Evolutionary conservation across 2,888 invertebrate species (phyloP).

Genomic region (Ornithoptera priamus): DNA sequence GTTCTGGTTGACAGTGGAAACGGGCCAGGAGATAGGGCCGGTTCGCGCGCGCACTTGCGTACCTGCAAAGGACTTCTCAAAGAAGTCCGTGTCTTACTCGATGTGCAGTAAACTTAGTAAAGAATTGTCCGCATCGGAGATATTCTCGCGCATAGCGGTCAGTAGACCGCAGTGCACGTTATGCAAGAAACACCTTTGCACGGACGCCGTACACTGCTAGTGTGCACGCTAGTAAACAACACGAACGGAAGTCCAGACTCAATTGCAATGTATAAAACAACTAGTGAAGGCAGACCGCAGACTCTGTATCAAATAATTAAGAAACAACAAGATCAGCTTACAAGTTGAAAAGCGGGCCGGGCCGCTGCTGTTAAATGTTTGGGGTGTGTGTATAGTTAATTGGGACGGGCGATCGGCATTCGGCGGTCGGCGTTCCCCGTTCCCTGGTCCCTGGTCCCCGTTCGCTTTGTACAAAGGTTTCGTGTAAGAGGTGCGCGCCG

Average conservation of each 20-base stretch:
- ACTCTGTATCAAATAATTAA: constrained; percentile 21
- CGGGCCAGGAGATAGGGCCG: constrained; percentile 71
- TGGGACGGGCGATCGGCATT: constrained; percentile 1
- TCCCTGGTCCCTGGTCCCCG: too few species aligned
- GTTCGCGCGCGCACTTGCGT: constrained; percentile 74
- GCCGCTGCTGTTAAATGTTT: constrained; percentile 11
- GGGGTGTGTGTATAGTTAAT: constrained; percentile 2
- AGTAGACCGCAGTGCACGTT: constrained; percentile 67
- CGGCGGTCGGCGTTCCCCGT: too few species aligned
- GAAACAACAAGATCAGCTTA: constrained; percentile 22
- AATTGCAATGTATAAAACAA: constrained; percentile 9
- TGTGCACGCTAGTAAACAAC: not conserved
- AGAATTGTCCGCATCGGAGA: constrained; percentile 70
- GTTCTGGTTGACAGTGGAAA: constrained; percentile 54
- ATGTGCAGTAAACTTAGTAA: constrained; percentile 73
- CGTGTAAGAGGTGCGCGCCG: constrained; percentile 10
- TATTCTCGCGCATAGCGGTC: constrained; percentile 69
- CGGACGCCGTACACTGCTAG: constrained; percentile 64
- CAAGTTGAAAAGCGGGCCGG: constrained; percentile 4
- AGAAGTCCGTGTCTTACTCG: constrained; percentile 69
- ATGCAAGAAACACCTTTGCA: constrained; percentile 69
- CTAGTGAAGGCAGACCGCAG: constrained; percentile 16
- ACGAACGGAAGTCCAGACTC: constrained; percentile 13
- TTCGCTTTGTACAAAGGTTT: constrained; percentile 25
- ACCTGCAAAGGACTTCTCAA: constrained; percentile 70